Evolutionary conservation across 1,140 invertebrate species (phyloP), one percentile per base, ranked within the genome.

Genomic region (Drosophila takahashii): DNA sequence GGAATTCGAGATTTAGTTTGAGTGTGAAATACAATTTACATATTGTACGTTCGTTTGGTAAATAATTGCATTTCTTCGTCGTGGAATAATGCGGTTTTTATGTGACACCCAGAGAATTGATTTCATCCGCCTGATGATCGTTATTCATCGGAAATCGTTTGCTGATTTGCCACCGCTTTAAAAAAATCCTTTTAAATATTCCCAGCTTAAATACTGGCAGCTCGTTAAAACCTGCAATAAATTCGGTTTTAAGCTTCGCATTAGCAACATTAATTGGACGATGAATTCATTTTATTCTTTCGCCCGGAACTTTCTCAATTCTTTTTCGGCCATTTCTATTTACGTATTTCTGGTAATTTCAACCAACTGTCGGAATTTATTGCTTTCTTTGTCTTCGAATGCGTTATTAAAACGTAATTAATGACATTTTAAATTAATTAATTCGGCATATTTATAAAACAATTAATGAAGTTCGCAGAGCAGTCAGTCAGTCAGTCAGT

Each of bases 371-470:
- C n/a, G 36, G 45, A 61, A 70, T 78, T 61, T 50, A 78, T 87
- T 66, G 66, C 83, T 87, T 86, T 87, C 79, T 83, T 89, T 87
- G 79, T 83, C 69, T 67, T 56, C 60, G 77, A 64, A 87, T 77
- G 66, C 81, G 83, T 83, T 86, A 86, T 86, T 86, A 86, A 86
- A 86, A 45, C 73, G 70, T 87, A 86, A 86, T 86, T 86, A 86
- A 86, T 86, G 80, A 70, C 75, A 86, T 83, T 87, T 86, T 86
- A 86, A 86, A 83, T 86, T 83, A 86, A 86, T 86, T 86, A 86
- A 86, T 87, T 79, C 75, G 77, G 83, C 83, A 86, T 86, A 86
- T 83, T 86, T 86, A 86, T 86, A 83, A 86, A 79, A 86, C 83
- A 86, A 86, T 86, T 86, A 86, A 86, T 79, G 75, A 86, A 86